These are phyloP conservation scores for Liparis tanakae DNA, from an alignment of 2,797 vertebrate genomes.

Conservation along the genomic window DNA sequence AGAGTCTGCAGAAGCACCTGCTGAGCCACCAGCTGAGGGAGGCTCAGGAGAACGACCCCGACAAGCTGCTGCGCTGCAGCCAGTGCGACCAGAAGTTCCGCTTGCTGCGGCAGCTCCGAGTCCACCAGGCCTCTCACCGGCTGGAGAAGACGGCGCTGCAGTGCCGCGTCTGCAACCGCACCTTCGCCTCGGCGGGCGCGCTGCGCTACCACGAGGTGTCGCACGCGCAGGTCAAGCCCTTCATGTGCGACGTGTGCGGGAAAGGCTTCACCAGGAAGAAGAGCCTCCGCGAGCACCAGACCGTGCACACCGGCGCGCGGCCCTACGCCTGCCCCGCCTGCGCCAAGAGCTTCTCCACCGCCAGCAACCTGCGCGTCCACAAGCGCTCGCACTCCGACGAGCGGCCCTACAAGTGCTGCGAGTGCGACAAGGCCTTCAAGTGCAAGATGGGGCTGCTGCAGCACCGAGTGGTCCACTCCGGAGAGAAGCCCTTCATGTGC, in stretches of 20 bases:
- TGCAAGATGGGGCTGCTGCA: conserved; percentile 70
- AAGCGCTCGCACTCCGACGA: conserved; percentile 69
- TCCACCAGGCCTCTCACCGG: conserved; percentile 61
- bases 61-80: conserved; percentile 65
- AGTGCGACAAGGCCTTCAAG: conserved; percentile 75
- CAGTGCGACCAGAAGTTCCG: conserved; percentile 65
- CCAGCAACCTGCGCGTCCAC: conserved; percentile 72
- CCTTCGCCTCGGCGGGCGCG: conserved; percentile 52
- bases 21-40: conserved; percentile 60
- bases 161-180: conserved; percentile 63
- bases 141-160: conserved; percentile 43
- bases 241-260: conserved; percentile 69
- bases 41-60: conserved; percentile 60
- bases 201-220: conserved; percentile 67
- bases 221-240: conserved; percentile 63
- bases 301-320: conserved; percentile 66
- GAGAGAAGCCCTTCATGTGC: conserved; percentile 72
- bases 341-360: conserved; percentile 68
- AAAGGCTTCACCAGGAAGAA: conserved; percentile 70
- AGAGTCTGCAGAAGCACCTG: conserved; percentile 59
- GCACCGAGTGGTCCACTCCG: conserved; percentile 71
- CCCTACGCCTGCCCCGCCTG: conserved; percentile 64
- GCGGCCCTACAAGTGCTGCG: conserved; percentile 62
- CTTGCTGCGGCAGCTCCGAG: conserved; percentile 55
- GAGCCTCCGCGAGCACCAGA: conserved; percentile 71